Evolutionary conservation across 2,888 invertebrate genomes (phyloP), one percentile per base, ranked within the genome.

Genomic region (Synergus japonicus): DNA sequence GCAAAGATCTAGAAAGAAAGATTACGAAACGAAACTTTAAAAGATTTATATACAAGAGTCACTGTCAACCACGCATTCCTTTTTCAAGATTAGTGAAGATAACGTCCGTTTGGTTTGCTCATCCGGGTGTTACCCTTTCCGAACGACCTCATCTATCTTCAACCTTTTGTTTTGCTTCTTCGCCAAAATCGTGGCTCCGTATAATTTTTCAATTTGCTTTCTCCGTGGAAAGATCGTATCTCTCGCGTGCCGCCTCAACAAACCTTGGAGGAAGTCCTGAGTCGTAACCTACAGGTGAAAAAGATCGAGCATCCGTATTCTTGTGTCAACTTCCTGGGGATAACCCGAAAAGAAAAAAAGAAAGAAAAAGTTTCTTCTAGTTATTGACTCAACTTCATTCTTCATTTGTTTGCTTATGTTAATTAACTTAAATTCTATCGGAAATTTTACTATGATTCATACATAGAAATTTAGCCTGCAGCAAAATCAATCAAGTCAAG

Each of bases 181-280:
- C 82, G 87, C 86, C 83, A 88, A 88, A 89, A 87, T 81, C 79
- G 82, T 80, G 84, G 83, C 81, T 81, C 85, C 84, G 88, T 83
- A 87, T 88, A 87, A 88, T 88, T 87, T 88, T 86, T 86, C 88
- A 86, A 88, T 88, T 88, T 87, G 84, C 86, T 85, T 82, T 82
- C 79, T 76, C 82, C 86, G 84, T 83, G 84, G 81, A 80, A 79
- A 85, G 88, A 88, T 87, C 82, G 81, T 84, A 86, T 86, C 87
- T 86, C 44, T 65, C 69, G 69, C 44, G 69, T 69, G 69, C 44
- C 69, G 69, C 46, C 69, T 29, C 15, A 22, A 69, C 44, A 44
- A 13, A 29, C 44, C 69, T 15, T 13, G 41, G 29, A 63, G 18
- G 29, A 22, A 63, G 63, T 29, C 63, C 29, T 10, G 13, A 29